Percentiles rank a stretch among this genome's conserved stretches.
phyloP scores from a whole-genome alignment of 2,797 vertebrate genomes.

The Numenius phaeopus region DNA sequence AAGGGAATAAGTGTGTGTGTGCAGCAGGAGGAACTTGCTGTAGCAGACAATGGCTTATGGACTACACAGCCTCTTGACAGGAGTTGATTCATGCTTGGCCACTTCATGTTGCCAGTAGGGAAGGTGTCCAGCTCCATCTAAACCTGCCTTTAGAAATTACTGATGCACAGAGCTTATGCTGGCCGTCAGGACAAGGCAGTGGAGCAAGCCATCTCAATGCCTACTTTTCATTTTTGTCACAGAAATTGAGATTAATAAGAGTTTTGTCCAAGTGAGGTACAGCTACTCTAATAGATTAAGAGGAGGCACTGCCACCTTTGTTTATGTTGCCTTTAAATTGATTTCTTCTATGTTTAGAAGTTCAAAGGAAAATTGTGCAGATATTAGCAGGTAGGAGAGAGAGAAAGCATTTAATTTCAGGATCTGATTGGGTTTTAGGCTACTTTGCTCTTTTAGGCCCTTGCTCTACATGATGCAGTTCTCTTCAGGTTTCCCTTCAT shows the following conservation, averaged over 20 bases:
- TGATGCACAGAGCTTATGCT: background rate
- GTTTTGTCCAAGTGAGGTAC: background rate
- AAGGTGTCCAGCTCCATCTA: background rate
- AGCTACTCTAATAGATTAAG: background rate
- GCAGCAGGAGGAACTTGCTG: fast-evolving
- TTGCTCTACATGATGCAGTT: background rate
- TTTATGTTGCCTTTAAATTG: background rate
- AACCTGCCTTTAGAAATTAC: background rate
- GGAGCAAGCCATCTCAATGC: background rate
- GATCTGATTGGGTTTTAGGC: background rate
- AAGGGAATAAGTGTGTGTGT: background rate
- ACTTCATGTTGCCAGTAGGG: background rate
- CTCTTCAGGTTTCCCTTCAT: background rate
- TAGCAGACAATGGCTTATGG: background rate
- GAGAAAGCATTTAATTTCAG: background rate
- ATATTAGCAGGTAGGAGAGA: background rate
- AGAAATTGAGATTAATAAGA: background rate
- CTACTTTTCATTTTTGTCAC: background rate
- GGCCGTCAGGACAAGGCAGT: background rate
- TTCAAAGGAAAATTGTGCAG: background rate
- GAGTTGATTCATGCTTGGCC: background rate
- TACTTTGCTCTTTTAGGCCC: background rate
- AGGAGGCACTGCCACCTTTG: background rate
- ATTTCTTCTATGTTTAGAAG: background rate
- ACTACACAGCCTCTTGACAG: background rate